Conservation (phyloP, 2,113 vertebrate species). For the Myrmecobius fasciatus region DNA sequence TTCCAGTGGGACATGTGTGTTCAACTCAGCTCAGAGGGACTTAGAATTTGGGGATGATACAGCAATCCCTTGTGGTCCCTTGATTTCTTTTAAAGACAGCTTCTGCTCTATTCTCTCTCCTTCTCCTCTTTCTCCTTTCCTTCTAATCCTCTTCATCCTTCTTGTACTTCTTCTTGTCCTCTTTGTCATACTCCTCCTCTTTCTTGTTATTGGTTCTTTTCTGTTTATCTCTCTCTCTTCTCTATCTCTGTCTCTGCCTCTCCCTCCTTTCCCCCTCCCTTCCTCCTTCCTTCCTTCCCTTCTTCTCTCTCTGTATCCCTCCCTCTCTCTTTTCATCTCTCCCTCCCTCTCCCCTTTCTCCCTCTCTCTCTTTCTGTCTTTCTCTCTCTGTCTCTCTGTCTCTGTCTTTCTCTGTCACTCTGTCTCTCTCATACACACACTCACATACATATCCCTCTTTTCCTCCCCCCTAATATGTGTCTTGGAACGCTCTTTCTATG, state of each 20-base stretch:
- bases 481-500: background rate
- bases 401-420: background rate
- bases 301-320: too few relatives aligned
- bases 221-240: too few relatives aligned
- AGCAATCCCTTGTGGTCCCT: background rate
- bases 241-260: too few relatives aligned
- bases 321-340: too few relatives aligned
- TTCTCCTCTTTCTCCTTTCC: too few relatives aligned
- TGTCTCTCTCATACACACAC: background rate
- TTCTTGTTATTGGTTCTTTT: too few relatives aligned
- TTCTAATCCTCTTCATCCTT: background rate
- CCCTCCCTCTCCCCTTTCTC: too few relatives aligned
- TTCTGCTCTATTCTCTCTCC: background rate
- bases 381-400: fast-evolving
- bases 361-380: background rate
- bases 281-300: too few relatives aligned
- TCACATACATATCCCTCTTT: background rate
- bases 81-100: background rate
- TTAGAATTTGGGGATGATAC: background rate
- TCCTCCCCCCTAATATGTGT: background rate
- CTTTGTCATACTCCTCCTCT: too few relatives aligned
- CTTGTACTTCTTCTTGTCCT: too few relatives aligned
- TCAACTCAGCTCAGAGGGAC: background rate
- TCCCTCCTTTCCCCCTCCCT: too few relatives aligned
- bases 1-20: background rate